phyloP scores from a whole-genome alignment of 2,797 vertebrate species.

The Serranus cabrilla region DNA sequence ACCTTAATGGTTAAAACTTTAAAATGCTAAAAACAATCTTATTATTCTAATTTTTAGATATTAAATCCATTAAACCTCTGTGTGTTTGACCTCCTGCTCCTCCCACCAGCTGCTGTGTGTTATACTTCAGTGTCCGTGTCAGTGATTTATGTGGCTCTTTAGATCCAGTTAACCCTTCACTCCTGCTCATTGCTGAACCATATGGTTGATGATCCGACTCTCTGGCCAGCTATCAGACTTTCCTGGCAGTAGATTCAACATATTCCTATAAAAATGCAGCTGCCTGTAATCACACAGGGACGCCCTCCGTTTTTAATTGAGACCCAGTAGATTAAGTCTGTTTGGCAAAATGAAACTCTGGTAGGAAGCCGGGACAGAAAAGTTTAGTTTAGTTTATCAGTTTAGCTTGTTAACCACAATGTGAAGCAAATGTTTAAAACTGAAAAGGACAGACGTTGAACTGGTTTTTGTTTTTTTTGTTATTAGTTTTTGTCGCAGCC shows the following conservation, averaged over 20 bases:
- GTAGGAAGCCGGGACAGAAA: too few species aligned
- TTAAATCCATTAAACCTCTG: neutral
- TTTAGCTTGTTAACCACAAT: too few species aligned
- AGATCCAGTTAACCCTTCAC: constrained; percentile 50
- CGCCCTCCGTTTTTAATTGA: neutral
- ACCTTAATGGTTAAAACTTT: neutral
- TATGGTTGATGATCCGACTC: neutral
- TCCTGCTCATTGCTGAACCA: constrained; percentile 23
- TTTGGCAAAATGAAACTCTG: neutral
- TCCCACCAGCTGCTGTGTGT: constrained; percentile 19
- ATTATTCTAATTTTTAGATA: too few species aligned
- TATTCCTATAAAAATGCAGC: neutral
- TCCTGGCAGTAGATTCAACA: neutral
- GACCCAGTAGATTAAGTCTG: neutral
- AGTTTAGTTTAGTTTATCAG: too few species aligned
- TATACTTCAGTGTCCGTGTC: constrained; percentile 38
- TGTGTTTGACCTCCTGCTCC: neutral
- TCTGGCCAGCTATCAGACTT: neutral
- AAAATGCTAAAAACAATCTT: too few species aligned
- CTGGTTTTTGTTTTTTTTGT: neutral
- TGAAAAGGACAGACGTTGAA: too few species aligned
- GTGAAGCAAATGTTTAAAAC: too few species aligned
- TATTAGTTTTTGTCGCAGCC: neutral
- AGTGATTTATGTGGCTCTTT: constrained; percentile 56
- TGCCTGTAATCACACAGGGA: too few species aligned